These are phyloP conservation scores for Leistus spinibarbis DNA, from an alignment of 2,888 invertebrate species.

Conservation along the genomic window DNA sequence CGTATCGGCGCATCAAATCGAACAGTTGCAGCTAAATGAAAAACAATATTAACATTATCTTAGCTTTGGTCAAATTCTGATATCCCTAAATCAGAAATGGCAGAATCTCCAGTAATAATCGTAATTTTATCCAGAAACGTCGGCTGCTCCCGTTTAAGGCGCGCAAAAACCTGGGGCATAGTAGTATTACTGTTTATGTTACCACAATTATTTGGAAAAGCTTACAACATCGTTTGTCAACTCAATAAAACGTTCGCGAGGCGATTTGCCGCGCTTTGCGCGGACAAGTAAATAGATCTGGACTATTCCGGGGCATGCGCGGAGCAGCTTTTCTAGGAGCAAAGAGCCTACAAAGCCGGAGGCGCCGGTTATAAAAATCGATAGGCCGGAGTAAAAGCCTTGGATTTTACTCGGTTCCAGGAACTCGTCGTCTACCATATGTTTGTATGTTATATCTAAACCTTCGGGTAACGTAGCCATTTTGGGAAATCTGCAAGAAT, in stretches of 20 bases:
- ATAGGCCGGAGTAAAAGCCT: slow-evolving; percentile 49
- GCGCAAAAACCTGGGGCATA: slow-evolving; percentile 59
- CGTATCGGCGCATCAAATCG: slow-evolving; percentile 77
- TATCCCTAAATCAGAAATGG: slow-evolving; percentile 60
- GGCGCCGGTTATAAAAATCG: slow-evolving; percentile 53
- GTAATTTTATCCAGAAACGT: slow-evolving; percentile 63
- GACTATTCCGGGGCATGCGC: slow-evolving; percentile 46
- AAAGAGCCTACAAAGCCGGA: slow-evolving; percentile 54
- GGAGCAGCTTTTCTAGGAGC: slow-evolving; percentile 45
- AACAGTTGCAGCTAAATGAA: slow-evolving; percentile 65
- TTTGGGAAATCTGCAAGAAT: too few relatives aligned
- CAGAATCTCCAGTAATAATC: slow-evolving; percentile 63
- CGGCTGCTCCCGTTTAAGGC: slow-evolving; percentile 59
- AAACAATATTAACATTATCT: slow-evolving; percentile 58
- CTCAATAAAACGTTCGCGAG: slow-evolving; percentile 43
- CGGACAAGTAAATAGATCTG: slow-evolving; percentile 49
- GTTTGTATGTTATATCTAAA: slow-evolving; percentile 59
- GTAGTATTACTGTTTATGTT: not conserved
- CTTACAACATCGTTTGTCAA: not conserved
- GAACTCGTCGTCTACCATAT: slow-evolving; percentile 55
- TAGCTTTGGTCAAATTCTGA: slow-evolving; percentile 54
- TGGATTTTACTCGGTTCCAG: slow-evolving; percentile 49
- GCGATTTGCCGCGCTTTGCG: slow-evolving; percentile 48
- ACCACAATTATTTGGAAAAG: too few relatives aligned
- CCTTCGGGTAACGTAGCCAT: slow-evolving; percentile 53